Conservation (phyloP, 2,113 vertebrate species). For the Lepus timidus region DNA sequence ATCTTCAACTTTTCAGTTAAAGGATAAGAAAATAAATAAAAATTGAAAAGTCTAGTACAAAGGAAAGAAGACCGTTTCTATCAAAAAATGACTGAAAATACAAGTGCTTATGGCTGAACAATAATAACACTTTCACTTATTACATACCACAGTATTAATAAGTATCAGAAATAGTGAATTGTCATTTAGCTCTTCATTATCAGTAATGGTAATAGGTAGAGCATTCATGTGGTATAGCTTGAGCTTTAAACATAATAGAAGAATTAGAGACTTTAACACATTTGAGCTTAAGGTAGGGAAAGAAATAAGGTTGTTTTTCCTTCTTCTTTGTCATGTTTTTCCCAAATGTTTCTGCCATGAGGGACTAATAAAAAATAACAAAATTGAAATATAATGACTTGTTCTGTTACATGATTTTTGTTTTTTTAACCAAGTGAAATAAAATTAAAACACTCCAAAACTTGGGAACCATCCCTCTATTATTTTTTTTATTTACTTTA, state of each 20-base stretch:
- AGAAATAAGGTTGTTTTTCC: background rate
- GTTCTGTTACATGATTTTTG: background rate
- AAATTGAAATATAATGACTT: slow-evolving; percentile 12
- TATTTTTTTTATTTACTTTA: background rate
- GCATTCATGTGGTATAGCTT: background rate
- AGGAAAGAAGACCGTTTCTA: background rate
- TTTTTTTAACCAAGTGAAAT: background rate
- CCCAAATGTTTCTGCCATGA: background rate
- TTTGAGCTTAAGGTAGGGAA: background rate
- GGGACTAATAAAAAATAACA: background rate
- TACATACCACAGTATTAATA: background rate
- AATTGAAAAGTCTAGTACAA: background rate
- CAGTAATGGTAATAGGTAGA: background rate
- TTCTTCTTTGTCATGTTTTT: background rate
- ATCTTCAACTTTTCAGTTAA: background rate
- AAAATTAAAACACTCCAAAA: background rate
- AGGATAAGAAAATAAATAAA: slow-evolving; percentile 4
- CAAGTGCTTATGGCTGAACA: background rate
- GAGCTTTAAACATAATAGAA: background rate
- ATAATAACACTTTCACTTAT: background rate
- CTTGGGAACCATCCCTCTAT: background rate
- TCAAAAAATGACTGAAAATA: background rate
- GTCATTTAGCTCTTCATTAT: background rate
- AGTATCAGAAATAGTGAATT: background rate
- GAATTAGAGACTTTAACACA: background rate